Base-by-base conservation (phyloP, 2,113 vertebrate genomes). In the Rafetus swinhoei region DNA sequence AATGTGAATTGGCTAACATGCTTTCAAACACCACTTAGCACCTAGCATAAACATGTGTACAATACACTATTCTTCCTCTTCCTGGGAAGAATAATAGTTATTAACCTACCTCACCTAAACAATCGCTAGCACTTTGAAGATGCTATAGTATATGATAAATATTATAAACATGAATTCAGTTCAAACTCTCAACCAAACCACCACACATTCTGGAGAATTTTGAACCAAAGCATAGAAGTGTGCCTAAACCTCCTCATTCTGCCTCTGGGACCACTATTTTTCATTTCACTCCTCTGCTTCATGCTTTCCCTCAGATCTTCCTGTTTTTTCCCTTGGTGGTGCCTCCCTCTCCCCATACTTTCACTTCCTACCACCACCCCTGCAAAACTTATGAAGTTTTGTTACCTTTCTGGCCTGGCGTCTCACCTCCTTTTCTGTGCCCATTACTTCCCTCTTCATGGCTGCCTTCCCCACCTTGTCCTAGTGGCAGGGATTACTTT, bases 361-460 rank as follows among this genome's bases (percentile, higher is more conserved):
- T 72, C 53, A 27, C 15, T 79, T 82, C 24, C n/a, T 35, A 22
- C 77, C 74, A 9, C 13, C 0, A 0, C 22, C n/a, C 2, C 3
- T 10, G 53, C 25, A 83, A 72, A 6, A 81, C 35, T 8, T 19
- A 72, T 7, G 4, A n/a, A 32, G 45, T 84, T 87, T 9, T 72
- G 24, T 77, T 6, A 0, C 5, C 81, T 80, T 84, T 45, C 39
- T 77, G 10, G 12, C 32, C 18, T 1, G 2, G 1, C 9, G 53
- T 57, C 39, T 3, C 0, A 55, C 87, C 52, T 21, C 0, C 25
- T 89, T 53, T 18, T 60, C n/a, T 62, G 35, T 12, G 1, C 22
- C 65, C 27, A 82, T 79, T 32, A 65, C 0, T 0, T 0, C 0
- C 0, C 25, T 57, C 0, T 18, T 35, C 32, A 2, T 81, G 27